These are phyloP conservation scores for Mirza zaza DNA, from an alignment of 2,113 vertebrate genomes.

Conservation along the genomic window DNA sequence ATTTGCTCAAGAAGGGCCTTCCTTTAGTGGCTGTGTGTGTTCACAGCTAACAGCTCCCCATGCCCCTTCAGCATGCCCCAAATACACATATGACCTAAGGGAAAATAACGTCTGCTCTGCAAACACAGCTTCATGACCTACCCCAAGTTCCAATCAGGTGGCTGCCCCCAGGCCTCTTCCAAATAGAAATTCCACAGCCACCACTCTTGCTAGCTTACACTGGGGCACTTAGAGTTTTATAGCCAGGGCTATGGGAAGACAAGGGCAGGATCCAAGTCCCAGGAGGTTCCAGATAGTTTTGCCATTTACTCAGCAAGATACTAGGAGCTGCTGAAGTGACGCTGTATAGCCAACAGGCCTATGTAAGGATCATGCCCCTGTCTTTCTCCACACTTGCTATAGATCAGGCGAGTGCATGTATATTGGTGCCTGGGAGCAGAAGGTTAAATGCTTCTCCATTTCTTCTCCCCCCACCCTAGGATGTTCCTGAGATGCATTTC, in stretches of 20 bases:
- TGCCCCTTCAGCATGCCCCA: not conserved
- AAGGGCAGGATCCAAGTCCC: not conserved
- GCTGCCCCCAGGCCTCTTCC: not conserved
- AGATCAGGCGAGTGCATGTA: accelerated
- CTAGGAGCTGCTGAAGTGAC: not conserved
- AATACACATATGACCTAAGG: not conserved
- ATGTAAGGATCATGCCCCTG: not conserved
- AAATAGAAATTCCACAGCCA: not conserved
- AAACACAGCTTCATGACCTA: not conserved
- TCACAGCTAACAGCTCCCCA: not conserved
- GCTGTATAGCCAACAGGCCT: not conserved
- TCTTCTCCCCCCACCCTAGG: not conserved
- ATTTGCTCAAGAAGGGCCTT: not conserved
- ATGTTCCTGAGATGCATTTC: not conserved
- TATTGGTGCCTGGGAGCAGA: not conserved
- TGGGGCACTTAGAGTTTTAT: not conserved
- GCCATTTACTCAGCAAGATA: not conserved
- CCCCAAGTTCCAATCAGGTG: not conserved
- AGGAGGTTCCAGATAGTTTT: not conserved
- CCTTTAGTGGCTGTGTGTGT: not conserved
- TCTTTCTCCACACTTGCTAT: not conserved
- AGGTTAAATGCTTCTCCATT: not conserved
- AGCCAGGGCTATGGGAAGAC: not conserved
- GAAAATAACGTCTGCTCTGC: not conserved
- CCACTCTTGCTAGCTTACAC: not conserved